Evolutionary conservation across 2,113 vertebrate genomes (phyloP), one percentile per base, ranked within the genome.

Genomic region (Jaculus jaculus): DNA sequence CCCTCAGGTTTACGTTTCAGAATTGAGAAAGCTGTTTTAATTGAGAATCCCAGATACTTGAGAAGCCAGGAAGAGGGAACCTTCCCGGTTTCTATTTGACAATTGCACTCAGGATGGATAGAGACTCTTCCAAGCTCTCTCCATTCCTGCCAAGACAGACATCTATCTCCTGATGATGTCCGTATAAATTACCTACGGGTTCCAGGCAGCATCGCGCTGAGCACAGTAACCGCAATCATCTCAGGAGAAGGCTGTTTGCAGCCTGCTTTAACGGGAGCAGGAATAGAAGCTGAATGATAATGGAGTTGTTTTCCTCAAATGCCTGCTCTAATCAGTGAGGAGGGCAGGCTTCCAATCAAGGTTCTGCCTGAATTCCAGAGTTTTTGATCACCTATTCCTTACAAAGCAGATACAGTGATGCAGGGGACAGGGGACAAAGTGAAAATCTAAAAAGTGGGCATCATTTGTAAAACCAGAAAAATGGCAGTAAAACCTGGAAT

Each of bases 391-490:
- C 11, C 32, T 89, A 82, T 51, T 92, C 23, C 83, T 7, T 60
- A 13, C 3, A 23, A 83, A 83, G 23, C 17, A 60, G 12, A 30
- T 74, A 30, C 2, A 92, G 28, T 87, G 79, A 58, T 20, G 2
- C n/a, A 71, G 15, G 54, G 15, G 54, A 54, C 3, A 68, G 16
- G 7, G 81, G n/a, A 68, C 30, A 75, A 54, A 34, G 26, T 74
- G 30, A 91, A 78, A 89, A 47, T 1, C 63, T 5, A 75, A 72
- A 65, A 71, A 26, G 8, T 3, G 10, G 24, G 0, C 32, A 17
- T 65, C 66, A 12, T 54, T 96, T 93, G 84, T 77, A 80, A 26
- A 92, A 30, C 20, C 24, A 92, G 82, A 81, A 92, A 91, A 87
- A 66, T 8, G 37, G 69, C 26, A 58, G 17, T 60, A 18, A 66